Evolutionary conservation across 1,140 invertebrate genomes (phyloP), one percentile per base, ranked within the genome.

Genomic region (Orchestia grillus): DNA sequence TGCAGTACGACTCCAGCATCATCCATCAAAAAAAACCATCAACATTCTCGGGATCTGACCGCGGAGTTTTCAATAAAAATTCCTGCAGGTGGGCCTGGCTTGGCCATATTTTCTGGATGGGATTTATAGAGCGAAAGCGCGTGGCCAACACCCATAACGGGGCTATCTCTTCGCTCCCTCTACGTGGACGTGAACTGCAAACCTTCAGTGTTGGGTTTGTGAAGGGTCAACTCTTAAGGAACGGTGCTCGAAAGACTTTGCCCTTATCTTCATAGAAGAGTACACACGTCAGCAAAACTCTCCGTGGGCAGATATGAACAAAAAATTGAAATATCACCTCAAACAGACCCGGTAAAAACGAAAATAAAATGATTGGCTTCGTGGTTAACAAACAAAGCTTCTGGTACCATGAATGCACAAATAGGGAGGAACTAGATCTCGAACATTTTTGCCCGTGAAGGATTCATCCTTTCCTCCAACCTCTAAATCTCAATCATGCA

Each of bases 21-120:
- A 77, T 77, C 28, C 62, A 77, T 36, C 62, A 77, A 77, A 3
- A 28, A 77, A 77, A 36, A 8, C 62, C 62, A 77, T 77, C 62
- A 77, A 77, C 62, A 77, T 77, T 77, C 62, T 77, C 36, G 62
- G 62, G 62, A 53, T 77, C 1, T 23, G 62, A 28, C 62, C 36
- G 62, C 62, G 11, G 62, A 77, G 28, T 90, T 90, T 44, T 90
- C 43, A 90, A 90, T 90, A 90, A 90, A 90, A 90, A 90, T 90
- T 90, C 88, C 88, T 42, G n/a, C 88, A 44, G 88, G 88, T 90
- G 43, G 88, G 41, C 11, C 3, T 42, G 28, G 88, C 15, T 42
- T 44, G 88, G 88, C 42, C 88, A 44, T 90, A 90, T 90, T 90
- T 90, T 42, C 8, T 44, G 88, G 36, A 36, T 77, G 88, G 88